Base-by-base conservation (phyloP, 2,113 vertebrate species). In the Pleuronectes platessa region DNA sequence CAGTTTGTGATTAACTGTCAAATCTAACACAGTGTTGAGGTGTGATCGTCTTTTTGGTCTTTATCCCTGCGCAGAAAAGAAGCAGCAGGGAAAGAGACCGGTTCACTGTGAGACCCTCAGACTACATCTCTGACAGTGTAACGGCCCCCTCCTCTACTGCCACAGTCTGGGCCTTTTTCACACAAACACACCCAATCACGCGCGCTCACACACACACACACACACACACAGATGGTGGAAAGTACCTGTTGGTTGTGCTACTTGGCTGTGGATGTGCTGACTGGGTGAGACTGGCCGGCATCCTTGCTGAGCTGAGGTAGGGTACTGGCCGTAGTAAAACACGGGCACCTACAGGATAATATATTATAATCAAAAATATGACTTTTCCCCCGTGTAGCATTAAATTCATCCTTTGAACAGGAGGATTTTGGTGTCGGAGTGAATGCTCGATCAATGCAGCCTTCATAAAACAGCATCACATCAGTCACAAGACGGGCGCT, bases 41-140 rank as follows among this genome's bases (percentile, higher is more conserved):
- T 7, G 26, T 17, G 24, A 58, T 7, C 8, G 12, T 74, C 27
- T 23, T 45, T 14, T 60, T 45, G 5, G 7, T 63, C 23, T 65
- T 65, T 70, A 45, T 66, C 74, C 14, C 6, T 64, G 14, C 21
- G 88, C 82, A 26, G 90, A 89, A 71, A 49, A 88, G 88, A 85
- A 93, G 94, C 96, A 94, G 96, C 94, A 96, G 95, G 95, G 95
- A 97, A 98, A 98, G 96, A 98, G 97, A 97, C 96, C 96, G 97
- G 96, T 98, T 98, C 97, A 98, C 97, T 97, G 97, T 98, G 96
- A 97, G 96, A 97, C 96, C 96, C 95, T 96, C 94, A 95, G 96
- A 97, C 95, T 97, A 96, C 96, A 97, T 98, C 97, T 98, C 97
- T 96, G 95, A 98, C 97, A 98, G 97, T 98, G 97, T 96, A 97